These are phyloP conservation scores for Amyelois transitella DNA, from an alignment of 1,140 invertebrate genomes.

Conservation along the genomic window DNA sequence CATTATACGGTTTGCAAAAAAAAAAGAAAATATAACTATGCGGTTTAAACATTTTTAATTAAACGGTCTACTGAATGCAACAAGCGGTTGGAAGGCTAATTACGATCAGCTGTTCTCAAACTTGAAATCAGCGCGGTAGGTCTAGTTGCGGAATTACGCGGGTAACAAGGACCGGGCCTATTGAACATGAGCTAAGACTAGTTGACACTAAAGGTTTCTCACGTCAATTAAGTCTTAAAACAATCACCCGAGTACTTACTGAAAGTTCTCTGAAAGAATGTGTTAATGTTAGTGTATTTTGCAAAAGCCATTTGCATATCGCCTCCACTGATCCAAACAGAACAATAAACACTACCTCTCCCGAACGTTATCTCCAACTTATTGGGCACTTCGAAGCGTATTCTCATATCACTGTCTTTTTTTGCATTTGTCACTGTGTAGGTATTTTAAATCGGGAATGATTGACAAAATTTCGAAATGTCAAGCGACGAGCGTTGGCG, in stretches of 20 bases:
- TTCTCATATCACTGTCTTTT: conserved; percentile 56
- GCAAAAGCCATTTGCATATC: background rate
- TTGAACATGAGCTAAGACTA: conserved; percentile 10
- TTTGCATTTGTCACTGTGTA: conserved; percentile 17
- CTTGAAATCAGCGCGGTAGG: background rate
- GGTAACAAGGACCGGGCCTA: conserved; percentile 20
- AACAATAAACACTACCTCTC: conserved; percentile 27
- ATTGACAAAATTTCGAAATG: conserved; percentile 29
- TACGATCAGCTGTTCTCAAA: background rate
- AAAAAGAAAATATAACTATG: no score
- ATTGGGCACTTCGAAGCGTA: conserved; percentile 68
- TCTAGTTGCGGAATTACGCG: background rate
- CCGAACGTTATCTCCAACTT: conserved; percentile 67
- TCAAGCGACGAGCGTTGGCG: conserved; percentile 19
- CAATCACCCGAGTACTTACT: background rate
- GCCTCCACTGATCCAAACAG: conserved; percentile 1
- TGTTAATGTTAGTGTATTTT: background rate
- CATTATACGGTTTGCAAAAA: no score
- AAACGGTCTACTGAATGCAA: no score
- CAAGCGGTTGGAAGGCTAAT: background rate
- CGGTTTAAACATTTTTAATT: no score
- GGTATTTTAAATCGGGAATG: conserved; percentile 17
- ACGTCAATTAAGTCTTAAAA: background rate
- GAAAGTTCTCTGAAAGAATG: background rate
- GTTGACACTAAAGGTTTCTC: conserved; percentile 5